These are phyloP conservation scores for Epinephelus awoara DNA, from an alignment of 2,797 vertebrate species.

Conservation along the genomic window DNA sequence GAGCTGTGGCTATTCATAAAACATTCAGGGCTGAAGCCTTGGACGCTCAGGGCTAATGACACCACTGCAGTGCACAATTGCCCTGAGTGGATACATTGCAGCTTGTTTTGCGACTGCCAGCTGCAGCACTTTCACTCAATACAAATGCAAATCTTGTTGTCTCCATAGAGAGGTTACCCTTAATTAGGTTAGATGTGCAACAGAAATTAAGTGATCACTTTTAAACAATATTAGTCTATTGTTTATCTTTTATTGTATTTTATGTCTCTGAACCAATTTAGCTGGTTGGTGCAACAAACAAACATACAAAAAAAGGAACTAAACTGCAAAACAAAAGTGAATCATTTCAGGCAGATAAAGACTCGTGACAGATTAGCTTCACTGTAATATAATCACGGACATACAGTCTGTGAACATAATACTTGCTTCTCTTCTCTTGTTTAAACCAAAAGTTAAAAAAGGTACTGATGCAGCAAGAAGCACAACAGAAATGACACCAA, in stretches of 20 bases:
- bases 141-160: no score
- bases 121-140: no score
- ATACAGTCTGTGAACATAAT: not conserved
- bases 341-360: not conserved
- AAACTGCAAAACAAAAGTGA: not conserved
- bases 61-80: no score
- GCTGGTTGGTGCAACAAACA: not conserved
- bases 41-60: no score
- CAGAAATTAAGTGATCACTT: not conserved
- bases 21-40: no score
- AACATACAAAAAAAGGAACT: not conserved
- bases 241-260: not conserved
- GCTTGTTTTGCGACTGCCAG: no score
- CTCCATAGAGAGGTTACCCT: no score
- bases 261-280: not conserved
- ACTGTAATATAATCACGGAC: conserved; percentile 1
- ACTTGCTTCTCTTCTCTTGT: not conserved
- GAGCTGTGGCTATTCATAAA: no score
- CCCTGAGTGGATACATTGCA: no score
- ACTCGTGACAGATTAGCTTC: conserved; percentile 22
- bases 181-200: not conserved
- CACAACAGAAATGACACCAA: conserved; percentile 28
- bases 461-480: conserved; percentile 1
- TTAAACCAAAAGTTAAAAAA: conserved; percentile 29
- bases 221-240: not conserved